phyloP scores from a whole-genome alignment of 2,797 vertebrate genomes.

The Tangara arthus region DNA sequence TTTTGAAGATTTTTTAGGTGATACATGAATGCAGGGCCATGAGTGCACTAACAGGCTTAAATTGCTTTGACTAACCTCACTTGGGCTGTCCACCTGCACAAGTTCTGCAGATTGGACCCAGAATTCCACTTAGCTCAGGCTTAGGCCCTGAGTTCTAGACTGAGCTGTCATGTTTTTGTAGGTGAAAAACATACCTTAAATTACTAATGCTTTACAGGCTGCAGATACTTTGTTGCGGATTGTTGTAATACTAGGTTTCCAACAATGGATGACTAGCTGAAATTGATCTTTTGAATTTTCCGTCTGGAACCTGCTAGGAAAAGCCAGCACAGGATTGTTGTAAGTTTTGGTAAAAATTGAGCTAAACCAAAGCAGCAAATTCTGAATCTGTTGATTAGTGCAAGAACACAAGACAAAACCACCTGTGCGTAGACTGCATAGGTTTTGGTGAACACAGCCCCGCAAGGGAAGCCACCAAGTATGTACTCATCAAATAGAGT shows the following conservation, averaged over 20 bases:
- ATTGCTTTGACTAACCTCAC: not conserved
- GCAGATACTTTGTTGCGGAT: not conserved
- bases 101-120: not conserved
- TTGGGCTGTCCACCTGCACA: not conserved
- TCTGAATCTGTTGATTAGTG: not conserved
- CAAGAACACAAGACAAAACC: not conserved
- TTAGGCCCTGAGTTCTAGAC: not conserved
- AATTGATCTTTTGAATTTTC: not conserved
- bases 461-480: not conserved
- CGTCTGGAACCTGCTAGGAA: not conserved
- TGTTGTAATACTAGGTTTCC: not conserved
- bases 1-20: constrained; percentile 6
- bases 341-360: not conserved
- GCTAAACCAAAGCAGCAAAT: not conserved
- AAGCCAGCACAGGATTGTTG: accelerated
- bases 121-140: not conserved
- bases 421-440: not conserved
- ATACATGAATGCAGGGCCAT: not conserved
- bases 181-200: not conserved
- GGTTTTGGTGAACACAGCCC: not conserved
- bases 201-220: not conserved
- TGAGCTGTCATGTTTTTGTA: not conserved
- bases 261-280: not conserved
- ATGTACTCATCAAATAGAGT: not conserved
- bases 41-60: not conserved